These are phyloP conservation scores for Rhopilema esculentum DNA, from an alignment of 30 jellyfish, hydroid and myxozoan genomes.

Conservation along the genomic window DNA sequence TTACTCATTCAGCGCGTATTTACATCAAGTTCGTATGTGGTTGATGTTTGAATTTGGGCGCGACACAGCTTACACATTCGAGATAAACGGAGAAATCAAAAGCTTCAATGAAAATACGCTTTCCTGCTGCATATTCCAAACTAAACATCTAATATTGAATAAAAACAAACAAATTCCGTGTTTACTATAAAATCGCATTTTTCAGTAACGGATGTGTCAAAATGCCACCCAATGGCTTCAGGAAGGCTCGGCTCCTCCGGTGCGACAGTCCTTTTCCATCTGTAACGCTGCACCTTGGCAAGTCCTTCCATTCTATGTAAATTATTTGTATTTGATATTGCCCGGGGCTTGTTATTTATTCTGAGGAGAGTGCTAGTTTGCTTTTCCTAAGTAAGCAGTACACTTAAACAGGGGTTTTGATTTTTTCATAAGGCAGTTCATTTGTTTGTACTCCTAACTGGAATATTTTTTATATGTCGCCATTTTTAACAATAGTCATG, in stretches of 20 bases:
- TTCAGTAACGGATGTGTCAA: not conserved
- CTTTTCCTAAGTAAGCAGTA: too few relatives aligned
- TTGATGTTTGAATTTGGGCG: conserved; percentile 34
- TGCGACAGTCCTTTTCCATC: not conserved
- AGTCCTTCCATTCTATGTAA: not conserved
- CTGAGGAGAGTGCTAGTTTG: too few relatives aligned
- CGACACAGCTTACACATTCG: conserved; percentile 37
- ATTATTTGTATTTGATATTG: not conserved
- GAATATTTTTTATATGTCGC: too few relatives aligned
- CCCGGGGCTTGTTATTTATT: too few relatives aligned
- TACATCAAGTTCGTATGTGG: not conserved
- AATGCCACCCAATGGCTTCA: not conserved
- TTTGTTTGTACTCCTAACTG: too few relatives aligned
- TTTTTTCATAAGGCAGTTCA: too few relatives aligned
- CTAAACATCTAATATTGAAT: conserved; percentile 9
- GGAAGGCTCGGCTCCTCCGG: not conserved
- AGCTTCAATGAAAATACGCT: conserved; percentile 14
- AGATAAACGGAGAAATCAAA: conserved; percentile 46
- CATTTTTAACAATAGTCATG: too few relatives aligned
- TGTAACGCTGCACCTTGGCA: not conserved
- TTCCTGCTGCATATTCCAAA: conserved; percentile 21
- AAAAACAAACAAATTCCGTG: not conserved
- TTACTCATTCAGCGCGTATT: not conserved
- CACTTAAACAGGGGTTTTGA: too few relatives aligned
- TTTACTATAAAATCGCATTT: not conserved